Conservation (phyloP, 2,797 vertebrate genomes). For the Hephaestus fuliginosus region DNA sequence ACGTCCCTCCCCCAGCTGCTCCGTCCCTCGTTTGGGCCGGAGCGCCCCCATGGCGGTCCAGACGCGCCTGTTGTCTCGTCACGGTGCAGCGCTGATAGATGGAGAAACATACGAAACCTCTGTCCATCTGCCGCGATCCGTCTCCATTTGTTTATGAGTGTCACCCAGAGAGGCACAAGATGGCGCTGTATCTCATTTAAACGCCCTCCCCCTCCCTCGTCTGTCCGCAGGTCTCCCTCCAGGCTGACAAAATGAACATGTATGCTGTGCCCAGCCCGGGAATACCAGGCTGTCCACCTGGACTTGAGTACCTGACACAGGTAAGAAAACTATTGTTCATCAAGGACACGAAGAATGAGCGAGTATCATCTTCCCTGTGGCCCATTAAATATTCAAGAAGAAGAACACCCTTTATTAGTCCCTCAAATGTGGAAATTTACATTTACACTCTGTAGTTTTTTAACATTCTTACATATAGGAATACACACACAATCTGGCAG, state of each 20-base stretch:
- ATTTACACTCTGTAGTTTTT: too few relatives aligned
- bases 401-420: too few relatives aligned
- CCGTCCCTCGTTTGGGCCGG: background rate
- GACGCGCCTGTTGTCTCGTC: too few relatives aligned
- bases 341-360: background rate
- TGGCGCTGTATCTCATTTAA: slow-evolving; percentile 66
- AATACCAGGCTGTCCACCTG: slow-evolving; percentile 89
- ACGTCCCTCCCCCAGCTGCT: background rate
- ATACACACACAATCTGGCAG: too few relatives aligned
- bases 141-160: slow-evolving; percentile 49
- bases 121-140: slow-evolving; percentile 2
- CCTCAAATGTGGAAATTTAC: too few relatives aligned
- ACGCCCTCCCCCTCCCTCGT: background rate
- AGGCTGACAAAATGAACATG: slow-evolving; percentile 76
- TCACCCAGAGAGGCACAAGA: slow-evolving; percentile 51
- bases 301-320: slow-evolving; percentile 94
- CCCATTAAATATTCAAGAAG: background rate
- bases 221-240: slow-evolving; percentile 64
- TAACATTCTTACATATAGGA: too few relatives aligned
- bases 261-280: slow-evolving; percentile 85
- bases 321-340: slow-evolving; percentile 71
- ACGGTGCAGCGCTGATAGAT: background rate
- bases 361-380: background rate
- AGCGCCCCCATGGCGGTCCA: too few relatives aligned
- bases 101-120: background rate